Base-by-base conservation (phyloP, 1,140 invertebrate species). In the Zophobas morio region DNA sequence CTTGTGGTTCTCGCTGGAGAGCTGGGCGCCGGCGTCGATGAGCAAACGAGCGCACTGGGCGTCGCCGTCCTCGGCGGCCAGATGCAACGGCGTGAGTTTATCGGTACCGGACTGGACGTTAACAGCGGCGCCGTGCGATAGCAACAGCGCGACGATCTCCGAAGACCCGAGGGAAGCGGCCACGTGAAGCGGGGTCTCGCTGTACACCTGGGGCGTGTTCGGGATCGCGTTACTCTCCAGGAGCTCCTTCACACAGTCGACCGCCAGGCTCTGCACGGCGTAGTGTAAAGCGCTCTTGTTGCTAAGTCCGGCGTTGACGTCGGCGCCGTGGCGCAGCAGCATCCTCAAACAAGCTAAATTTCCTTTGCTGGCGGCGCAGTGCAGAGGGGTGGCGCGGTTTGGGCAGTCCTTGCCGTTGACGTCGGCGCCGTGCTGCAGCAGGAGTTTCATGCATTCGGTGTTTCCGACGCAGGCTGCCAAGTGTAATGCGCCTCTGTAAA, bases 161-260 rank as follows among this genome's bases (percentile, higher is more conserved):
- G 89, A 87, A 37, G 91, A 91, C 5, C 95, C 95, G 40, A 94
- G 86, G 54, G 92, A 90, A 20, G 94, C 92, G 5, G 95, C 94
- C 1, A 96, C 91, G 79, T 96, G 95, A 1, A 97, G 84, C 0
- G 95, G 94, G 0, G 95, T 95, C 87, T 96, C 94, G 1, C 93
- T 95, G 79, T 92, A 95, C 35, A 94, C 91, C 90, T 94, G 93
- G n/a, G 92, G 91, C 73, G 93, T 94, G 80, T 94, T 94, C 51
- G 94, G 92, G 81, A 89, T 90, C 1, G 94, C 94, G 36, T 93
- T 93, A 53, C 90, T 89, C 80, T 92, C 89, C 36, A 95, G 83
- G 53, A 95, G 85, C 70, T 88, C 88, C 79, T 90, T 89, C 0
- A 93, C 93, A 79, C 94, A 94, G 73, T 93, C 90, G 20, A 87